Evolutionary conservation across 2,888 invertebrate genomes (phyloP).

Genomic region (Neoscelio sp.): DNA sequence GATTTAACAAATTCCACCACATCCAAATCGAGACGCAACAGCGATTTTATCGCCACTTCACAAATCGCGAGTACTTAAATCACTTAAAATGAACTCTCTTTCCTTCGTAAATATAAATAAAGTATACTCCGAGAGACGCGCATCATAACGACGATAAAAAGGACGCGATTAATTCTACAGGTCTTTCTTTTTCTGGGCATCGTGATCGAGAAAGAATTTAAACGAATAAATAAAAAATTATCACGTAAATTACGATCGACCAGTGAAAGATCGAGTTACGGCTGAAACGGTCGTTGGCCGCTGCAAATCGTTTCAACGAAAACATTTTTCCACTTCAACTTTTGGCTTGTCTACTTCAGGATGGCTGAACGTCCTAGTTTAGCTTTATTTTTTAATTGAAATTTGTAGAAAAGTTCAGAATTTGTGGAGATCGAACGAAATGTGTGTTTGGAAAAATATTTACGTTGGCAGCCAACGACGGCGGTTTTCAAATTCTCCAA

Average conservation of each 20-base stretch:
- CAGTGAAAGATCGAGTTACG: slow-evolving; percentile 26
- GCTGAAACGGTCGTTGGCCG: slow-evolving; percentile 56
- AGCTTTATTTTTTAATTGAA: not conserved
- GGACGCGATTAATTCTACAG: not conserved
- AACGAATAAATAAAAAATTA: not conserved
- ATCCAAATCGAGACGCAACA: slow-evolving; percentile 38
- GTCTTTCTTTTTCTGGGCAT: slow-evolving; percentile 17
- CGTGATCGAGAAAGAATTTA: not conserved
- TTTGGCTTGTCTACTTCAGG: too few relatives aligned
- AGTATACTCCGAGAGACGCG: slow-evolving; percentile 4
- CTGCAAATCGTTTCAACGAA: too few relatives aligned
- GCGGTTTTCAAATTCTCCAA: slow-evolving; percentile 78
- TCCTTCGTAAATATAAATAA: slow-evolving; percentile 28
- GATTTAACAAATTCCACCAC: slow-evolving; percentile 59
- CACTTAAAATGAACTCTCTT: slow-evolving; percentile 12
- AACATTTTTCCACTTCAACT: too few relatives aligned
- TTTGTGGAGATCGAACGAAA: slow-evolving; percentile 11
- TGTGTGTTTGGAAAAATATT: too few relatives aligned
- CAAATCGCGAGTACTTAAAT: slow-evolving; percentile 40
- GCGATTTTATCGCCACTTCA: slow-evolving; percentile 30
- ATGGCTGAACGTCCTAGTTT: too few relatives aligned
- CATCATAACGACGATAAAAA: slow-evolving; percentile 8
- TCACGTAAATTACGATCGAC: slow-evolving; percentile 19
- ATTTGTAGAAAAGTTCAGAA: not conserved
- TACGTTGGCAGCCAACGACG: slow-evolving; percentile 69